A percentile compares a stretch with the other conserved stretches of the same genome.
Conservation (phyloP, 1,140 invertebrate species). For the Solen grandis region DNA sequence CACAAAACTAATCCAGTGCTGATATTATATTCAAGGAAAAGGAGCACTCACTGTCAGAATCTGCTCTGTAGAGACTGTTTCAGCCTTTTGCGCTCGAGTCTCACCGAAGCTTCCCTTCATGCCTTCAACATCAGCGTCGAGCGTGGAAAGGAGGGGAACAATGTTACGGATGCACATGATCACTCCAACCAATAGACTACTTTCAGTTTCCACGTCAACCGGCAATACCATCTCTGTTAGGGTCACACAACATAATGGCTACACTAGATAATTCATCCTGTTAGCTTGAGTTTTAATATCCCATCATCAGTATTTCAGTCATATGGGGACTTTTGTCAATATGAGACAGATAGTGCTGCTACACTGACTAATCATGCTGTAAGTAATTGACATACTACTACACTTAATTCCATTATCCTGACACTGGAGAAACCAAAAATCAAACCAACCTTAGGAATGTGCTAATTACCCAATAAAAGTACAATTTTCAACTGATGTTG, state of each 20-base stretch:
- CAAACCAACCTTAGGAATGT: not conserved
- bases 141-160: constrained; percentile 82
- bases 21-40: no score
- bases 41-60: constrained; percentile 72
- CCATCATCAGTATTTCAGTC: no score
- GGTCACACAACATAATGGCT: constrained; percentile 45
- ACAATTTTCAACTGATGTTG: no score
- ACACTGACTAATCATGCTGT: no score
- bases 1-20: no score
- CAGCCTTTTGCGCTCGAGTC: constrained; percentile 73
- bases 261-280: no score
- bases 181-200: constrained; percentile 84
- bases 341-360: no score
- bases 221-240: constrained; percentile 83
- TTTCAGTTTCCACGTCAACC: constrained; percentile 82
- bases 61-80: constrained; percentile 73
- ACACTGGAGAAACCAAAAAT: not conserved
- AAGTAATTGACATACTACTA: no score
- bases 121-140: constrained; percentile 60
- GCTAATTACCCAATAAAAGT: no score
- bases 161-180: constrained; percentile 86
- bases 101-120: constrained; percentile 81
- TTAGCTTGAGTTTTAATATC: no score
- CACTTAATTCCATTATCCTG: not conserved
- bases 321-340: no score